Base-by-base conservation (phyloP, 2,888 invertebrate genomes). In the Amiota communis region DNA sequence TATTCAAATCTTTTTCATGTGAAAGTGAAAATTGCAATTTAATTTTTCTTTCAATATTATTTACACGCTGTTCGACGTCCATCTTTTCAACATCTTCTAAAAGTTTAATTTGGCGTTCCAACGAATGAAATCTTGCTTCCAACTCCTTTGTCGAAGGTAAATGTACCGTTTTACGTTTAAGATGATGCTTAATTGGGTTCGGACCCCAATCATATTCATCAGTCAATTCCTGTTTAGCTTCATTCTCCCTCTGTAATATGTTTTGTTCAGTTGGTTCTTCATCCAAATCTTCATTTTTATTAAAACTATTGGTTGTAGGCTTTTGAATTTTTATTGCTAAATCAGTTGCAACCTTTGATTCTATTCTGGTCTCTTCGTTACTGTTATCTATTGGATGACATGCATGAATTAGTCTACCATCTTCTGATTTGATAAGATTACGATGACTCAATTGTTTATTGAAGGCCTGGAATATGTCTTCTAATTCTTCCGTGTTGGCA, bases 91-190 rank as follows among this genome's bases (percentile, higher is more conserved):
- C 88, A 75, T 87, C 87, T 74, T 87, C 87, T 0, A 87, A 80
- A 6, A 87, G 75, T 48, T 84, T 87, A 0, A 87, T 87, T 75
- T 87, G 87, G 0, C 88, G 81, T 74, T 88, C 89, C 3, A 88
- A 75, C 1, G 88, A 87, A 12, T 85, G 79, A 56, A 88, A 88
- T 2, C 88, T 83, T 0, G 88, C 81, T 74, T 88, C 88, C 0
- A 88, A 75, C 72, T 88, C 89, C 13, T 86, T 88, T 1, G 88
- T 89, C 11, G 89, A 87, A 3, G 88, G 88, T 17, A 87, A 67
- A 75, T 87, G 83, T 10, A 81, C 87, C 0, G 87, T 87, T 73
- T 81, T 85, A 4, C 87, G 85, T 59, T 88, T 88, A 11, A 88
- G 67, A 56, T 87, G 88, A 71, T 85, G 81, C 71, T 88, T 87